Conservation (phyloP, 2,888 invertebrate species). For the Scrobipalpa atriplicella region DNA sequence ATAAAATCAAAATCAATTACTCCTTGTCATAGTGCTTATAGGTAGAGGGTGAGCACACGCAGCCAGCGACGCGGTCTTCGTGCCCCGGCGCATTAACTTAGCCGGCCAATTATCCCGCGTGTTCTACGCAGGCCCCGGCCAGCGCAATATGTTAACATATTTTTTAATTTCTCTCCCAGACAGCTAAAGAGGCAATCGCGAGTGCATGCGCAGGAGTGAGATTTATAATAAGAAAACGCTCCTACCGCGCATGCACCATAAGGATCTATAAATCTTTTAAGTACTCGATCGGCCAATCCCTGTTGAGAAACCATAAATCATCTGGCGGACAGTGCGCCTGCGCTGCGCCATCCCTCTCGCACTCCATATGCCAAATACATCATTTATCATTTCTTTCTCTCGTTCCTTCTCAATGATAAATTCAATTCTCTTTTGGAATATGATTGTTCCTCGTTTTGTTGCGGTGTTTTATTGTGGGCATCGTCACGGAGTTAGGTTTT, state of each 20-base stretch:
- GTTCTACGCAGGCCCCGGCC: slow-evolving; percentile 51
- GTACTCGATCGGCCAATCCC: slow-evolving; percentile 81
- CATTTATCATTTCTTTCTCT: slow-evolving; percentile 81
- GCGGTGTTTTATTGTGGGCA: slow-evolving; percentile 77
- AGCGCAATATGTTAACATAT: slow-evolving; percentile 77
- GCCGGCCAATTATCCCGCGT: slow-evolving; percentile 65
- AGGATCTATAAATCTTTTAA: slow-evolving; percentile 80
- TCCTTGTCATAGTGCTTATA: slow-evolving; percentile 26
- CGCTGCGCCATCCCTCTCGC: slow-evolving; percentile 62
- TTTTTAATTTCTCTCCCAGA: slow-evolving; percentile 75
- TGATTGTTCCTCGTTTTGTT: slow-evolving; percentile 81
- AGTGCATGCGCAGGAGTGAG: slow-evolving; percentile 78
- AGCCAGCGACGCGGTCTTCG: slow-evolving; percentile 42
- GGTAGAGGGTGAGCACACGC: slow-evolving; percentile 32
- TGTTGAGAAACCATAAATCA: slow-evolving; percentile 82
- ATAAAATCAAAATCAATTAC: slow-evolving; percentile 40
- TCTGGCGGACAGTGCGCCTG: slow-evolving; percentile 72
- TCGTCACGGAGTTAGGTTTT: slow-evolving; percentile 78
- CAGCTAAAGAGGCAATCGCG: slow-evolving; percentile 73
- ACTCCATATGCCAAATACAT: slow-evolving; percentile 60
- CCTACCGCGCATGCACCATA: slow-evolving; percentile 80
- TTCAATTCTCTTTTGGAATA: slow-evolving; percentile 81
- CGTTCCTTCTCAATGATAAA: slow-evolving; percentile 80
- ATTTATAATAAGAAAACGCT: slow-evolving; percentile 82
- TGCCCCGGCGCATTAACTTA: slow-evolving; percentile 60